Evolutionary conservation across 1,140 invertebrate species (phyloP).

Genomic region (Drosophila orena): DNA sequence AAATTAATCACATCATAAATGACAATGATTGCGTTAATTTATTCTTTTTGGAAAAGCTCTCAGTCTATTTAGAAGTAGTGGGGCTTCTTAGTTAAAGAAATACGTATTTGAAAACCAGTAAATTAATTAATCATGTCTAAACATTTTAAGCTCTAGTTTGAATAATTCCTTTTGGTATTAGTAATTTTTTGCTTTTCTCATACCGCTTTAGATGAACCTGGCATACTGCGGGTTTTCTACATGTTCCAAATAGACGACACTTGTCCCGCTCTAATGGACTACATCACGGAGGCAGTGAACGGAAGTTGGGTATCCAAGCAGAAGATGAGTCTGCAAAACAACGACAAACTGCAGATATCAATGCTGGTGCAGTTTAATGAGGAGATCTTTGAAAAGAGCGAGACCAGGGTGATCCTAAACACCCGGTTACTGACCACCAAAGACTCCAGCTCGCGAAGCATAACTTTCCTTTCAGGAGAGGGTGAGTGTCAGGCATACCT

Average conservation of each 20-base stretch:
- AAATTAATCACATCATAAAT: too few species aligned
- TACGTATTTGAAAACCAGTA: too few species aligned
- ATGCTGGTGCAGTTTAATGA: conserved; percentile 66
- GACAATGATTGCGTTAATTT: not conserved
- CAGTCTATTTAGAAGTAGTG: too few species aligned
- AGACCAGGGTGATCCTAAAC: conserved; percentile 62
- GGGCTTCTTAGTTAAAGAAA: too few species aligned
- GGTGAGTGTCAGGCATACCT: conserved; percentile 39
- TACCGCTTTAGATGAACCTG: conserved; percentile 48
- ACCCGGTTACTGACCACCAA: conserved; percentile 48
- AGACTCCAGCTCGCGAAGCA: conserved; percentile 13
- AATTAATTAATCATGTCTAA: too few species aligned
- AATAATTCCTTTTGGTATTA: not conserved
- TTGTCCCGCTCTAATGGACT: conserved; percentile 67
- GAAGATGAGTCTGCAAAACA: conserved; percentile 46
- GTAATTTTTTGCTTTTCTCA: not conserved
- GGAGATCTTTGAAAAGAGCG: conserved; percentile 60
- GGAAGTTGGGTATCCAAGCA: conserved; percentile 58
- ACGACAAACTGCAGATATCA: conserved; percentile 62
- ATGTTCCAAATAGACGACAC: conserved; percentile 63
- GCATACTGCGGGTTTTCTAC: conserved; percentile 61
- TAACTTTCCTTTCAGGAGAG: conserved; percentile 17
- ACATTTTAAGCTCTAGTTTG: too few species aligned
- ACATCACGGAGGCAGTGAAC: conserved; percentile 48
- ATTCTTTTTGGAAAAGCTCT: not conserved